phyloP scores from a whole-genome alignment of 2,113 vertebrate species.

The Ciconia stormi region DNA sequence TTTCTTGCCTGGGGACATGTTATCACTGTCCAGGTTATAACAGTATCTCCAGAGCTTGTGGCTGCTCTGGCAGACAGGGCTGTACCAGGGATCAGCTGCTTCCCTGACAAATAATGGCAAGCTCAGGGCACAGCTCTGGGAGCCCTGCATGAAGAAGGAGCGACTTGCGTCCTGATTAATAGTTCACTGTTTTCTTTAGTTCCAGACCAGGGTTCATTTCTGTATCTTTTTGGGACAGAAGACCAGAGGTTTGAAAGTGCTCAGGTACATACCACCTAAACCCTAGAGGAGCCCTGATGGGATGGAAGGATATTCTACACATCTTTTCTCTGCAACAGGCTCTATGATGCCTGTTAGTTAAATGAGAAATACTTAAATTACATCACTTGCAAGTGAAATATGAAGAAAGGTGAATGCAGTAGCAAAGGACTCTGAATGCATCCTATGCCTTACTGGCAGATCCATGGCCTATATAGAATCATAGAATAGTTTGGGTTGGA shows the following conservation, averaged over 20 bases:
- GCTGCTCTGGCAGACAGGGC: neutral
- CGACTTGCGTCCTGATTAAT: neutral
- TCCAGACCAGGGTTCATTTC: neutral
- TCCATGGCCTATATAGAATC: neutral
- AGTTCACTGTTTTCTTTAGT: neutral
- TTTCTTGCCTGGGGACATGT: neutral
- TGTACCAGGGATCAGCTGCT: neutral
- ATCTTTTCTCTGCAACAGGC: neutral
- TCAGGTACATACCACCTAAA: neutral
- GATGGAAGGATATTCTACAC: neutral
- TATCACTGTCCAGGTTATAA: neutral
- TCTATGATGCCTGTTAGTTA: neutral
- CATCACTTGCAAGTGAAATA: neutral
- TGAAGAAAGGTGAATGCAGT: neutral
- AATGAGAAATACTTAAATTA: neutral
- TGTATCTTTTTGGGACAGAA: neutral
- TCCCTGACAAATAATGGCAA: neutral
- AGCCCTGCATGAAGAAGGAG: neutral
- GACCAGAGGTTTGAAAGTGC: neutral
- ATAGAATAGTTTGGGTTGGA: neutral
- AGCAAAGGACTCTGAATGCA: neutral
- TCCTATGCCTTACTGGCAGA: neutral
- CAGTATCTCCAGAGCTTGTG: neutral
- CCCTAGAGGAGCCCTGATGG: neutral
- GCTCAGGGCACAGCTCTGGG: neutral